phyloP scores from a whole-genome alignment of 2,888 invertebrate species.

The Carterocephalus palaemon region DNA sequence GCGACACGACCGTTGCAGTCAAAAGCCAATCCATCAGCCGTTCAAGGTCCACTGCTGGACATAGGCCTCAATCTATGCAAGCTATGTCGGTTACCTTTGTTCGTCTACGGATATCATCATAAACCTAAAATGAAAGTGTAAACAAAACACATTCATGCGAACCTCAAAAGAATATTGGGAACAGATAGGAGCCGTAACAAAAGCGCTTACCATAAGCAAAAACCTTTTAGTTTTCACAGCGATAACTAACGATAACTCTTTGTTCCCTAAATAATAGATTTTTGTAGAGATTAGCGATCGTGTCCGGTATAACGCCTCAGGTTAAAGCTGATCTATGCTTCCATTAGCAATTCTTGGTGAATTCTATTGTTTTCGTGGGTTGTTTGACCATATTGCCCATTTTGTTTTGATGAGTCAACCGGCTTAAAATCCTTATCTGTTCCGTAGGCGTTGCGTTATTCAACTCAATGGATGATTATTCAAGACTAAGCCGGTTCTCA shows the following conservation, averaged over 20 bases:
- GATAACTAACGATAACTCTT: constrained; percentile 14
- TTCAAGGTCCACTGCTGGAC: too few species aligned
- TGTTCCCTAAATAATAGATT: constrained; percentile 13
- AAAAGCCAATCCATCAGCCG: too few species aligned
- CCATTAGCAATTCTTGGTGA: constrained; percentile 51
- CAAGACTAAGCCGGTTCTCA: constrained; percentile 22
- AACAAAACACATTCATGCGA: neutral
- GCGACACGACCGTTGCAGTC: too few species aligned
- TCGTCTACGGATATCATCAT: too few species aligned
- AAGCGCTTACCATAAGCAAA: constrained; percentile 13
- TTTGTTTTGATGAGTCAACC: constrained; percentile 35
- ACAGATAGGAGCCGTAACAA: constrained; percentile 5
- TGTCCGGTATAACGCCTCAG: constrained; percentile 31
- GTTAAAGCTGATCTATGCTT: constrained; percentile 43
- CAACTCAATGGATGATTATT: constrained; percentile 26
- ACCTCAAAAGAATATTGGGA: constrained; percentile 4
- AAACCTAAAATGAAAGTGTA: too few species aligned
- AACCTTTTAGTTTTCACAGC: constrained; percentile 16
- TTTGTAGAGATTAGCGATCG: constrained; percentile 13
- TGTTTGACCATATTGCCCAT: constrained; percentile 45
- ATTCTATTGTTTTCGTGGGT: constrained; percentile 42
- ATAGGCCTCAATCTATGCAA: too few species aligned
- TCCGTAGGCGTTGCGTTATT: constrained; percentile 39
- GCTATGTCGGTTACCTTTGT: too few species aligned
- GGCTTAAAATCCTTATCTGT: constrained; percentile 36